Evolutionary conservation across 2,113 vertebrate species (phyloP).

Genomic region (Erythrolamprus reginae): DNA sequence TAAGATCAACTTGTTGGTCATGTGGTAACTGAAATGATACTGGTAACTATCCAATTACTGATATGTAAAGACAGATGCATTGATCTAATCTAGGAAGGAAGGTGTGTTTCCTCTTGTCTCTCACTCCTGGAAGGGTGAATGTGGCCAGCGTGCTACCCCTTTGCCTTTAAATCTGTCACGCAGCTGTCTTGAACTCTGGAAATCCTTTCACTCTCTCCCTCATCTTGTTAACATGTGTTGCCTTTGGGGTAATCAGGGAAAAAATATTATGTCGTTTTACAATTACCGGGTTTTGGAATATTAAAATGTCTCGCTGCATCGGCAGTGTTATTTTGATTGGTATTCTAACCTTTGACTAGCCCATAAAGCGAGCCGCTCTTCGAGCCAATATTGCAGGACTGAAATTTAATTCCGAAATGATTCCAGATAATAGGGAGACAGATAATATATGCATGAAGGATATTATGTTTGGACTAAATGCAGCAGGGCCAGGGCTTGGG

Average conservation of each 20-base stretch:
- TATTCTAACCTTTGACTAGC: slow-evolving; percentile 99
- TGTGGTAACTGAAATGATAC: neutral
- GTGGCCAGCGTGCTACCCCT: slow-evolving; percentile 40
- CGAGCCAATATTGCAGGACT: slow-evolving; percentile 86
- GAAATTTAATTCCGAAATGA: slow-evolving; percentile 98
- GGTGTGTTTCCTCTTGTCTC: slow-evolving; percentile 10
- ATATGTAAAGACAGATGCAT: fast-evolving
- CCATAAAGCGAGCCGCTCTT: slow-evolving; percentile 86
- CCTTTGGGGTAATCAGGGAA: slow-evolving; percentile 89
- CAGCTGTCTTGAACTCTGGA: slow-evolving; percentile 76
- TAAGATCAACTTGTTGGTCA: neutral
- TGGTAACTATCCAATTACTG: neutral
- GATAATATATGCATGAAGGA: slow-evolving; percentile 99
- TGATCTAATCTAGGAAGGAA: neutral
- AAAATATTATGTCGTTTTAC: slow-evolving; percentile 96
- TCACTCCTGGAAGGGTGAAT: neutral
- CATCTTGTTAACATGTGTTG: slow-evolving; percentile 81
- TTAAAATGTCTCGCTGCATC: slow-evolving; percentile 98
- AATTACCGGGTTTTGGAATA: slow-evolving; percentile 98
- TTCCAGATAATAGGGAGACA: slow-evolving; percentile 97
- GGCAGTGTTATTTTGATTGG: slow-evolving; percentile 95
- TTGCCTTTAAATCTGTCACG: slow-evolving; percentile 79
- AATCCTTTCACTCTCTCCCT: slow-evolving; percentile 79
- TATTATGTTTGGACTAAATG: slow-evolving; percentile 97
- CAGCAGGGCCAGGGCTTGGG: slow-evolving; percentile 86